Conservation (phyloP, 2,888 invertebrate species). For the Heliconius cydno region DNA sequence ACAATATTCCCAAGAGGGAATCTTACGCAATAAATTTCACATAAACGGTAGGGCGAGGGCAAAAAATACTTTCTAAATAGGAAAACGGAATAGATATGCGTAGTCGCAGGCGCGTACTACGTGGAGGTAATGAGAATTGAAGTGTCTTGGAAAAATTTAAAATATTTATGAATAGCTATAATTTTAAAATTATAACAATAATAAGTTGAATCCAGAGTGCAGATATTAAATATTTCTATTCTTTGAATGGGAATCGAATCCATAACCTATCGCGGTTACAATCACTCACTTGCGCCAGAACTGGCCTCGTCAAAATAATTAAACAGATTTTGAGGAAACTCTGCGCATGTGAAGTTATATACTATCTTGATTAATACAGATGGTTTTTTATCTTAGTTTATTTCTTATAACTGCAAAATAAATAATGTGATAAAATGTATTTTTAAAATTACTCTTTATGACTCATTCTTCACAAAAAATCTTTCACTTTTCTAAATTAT, state of each 20-base stretch:
- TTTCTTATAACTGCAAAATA: background rate
- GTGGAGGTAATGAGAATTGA: conserved; percentile 21
- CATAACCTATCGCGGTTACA: no score
- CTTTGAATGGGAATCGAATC: no score
- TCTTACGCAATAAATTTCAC: conserved; percentile 30
- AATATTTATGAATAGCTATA: background rate
- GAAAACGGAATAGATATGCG: conserved; percentile 31
- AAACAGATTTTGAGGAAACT: no score
- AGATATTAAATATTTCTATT: no score
- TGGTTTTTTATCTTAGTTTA: no score
- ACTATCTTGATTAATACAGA: no score
- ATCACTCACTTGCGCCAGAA: no score
- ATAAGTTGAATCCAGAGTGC: no score
- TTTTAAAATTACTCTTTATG: background rate
- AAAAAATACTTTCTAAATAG: conserved; percentile 33
- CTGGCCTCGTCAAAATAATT: no score
- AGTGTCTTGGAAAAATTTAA: background rate
- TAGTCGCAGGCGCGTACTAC: conserved; percentile 23
- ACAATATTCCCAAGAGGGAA: conserved; percentile 17
- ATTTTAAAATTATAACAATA: no score
- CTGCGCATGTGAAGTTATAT: no score
- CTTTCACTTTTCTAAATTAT: background rate
- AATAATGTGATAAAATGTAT: background rate
- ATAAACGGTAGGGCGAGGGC: conserved; percentile 22
- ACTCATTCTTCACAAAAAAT: background rate